Percentiles rank a stretch among this genome's conserved stretches.
Evolutionary conservation across 2,797 vertebrate species (phyloP).

Genomic region (Pogoniulus pusillus): DNA sequence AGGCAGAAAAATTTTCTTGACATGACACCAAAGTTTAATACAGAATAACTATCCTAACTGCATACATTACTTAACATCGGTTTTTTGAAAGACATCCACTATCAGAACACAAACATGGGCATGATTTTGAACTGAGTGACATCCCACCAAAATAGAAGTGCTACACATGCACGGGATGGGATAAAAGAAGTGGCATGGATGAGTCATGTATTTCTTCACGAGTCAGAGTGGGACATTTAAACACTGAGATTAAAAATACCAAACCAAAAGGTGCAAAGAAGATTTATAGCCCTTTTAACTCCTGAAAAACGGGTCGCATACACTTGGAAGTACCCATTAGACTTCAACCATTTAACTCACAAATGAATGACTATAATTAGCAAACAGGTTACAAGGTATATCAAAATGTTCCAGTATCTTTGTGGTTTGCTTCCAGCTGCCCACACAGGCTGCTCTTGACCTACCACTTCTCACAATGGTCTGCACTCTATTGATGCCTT

Average conservation of each 20-base stretch:
- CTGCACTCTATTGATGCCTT: background rate
- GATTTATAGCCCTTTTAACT: background rate
- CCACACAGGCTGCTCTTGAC: background rate
- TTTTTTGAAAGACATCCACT: too few species aligned
- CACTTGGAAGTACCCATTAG: background rate
- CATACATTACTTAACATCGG: background rate
- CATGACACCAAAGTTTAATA: background rate
- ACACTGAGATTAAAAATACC: too few species aligned
- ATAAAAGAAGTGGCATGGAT: background rate
- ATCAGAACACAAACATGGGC: background rate
- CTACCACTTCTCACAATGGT: background rate
- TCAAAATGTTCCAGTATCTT: background rate
- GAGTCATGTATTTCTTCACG: background rate
- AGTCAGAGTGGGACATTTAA: too few species aligned
- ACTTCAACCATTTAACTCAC: background rate
- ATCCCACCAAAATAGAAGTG: background rate
- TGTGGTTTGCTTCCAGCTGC: background rate
- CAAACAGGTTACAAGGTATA: background rate
- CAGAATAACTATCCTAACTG: background rate
- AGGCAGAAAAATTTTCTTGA: background rate
- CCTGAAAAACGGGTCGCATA: background rate
- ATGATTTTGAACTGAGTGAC: background rate
- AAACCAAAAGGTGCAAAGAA: background rate
- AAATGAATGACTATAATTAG: background rate
- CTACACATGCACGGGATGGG: rapidly evolving